Conservation (phyloP, 2,113 vertebrate genomes). For the Aepyceros melampus region DNA sequence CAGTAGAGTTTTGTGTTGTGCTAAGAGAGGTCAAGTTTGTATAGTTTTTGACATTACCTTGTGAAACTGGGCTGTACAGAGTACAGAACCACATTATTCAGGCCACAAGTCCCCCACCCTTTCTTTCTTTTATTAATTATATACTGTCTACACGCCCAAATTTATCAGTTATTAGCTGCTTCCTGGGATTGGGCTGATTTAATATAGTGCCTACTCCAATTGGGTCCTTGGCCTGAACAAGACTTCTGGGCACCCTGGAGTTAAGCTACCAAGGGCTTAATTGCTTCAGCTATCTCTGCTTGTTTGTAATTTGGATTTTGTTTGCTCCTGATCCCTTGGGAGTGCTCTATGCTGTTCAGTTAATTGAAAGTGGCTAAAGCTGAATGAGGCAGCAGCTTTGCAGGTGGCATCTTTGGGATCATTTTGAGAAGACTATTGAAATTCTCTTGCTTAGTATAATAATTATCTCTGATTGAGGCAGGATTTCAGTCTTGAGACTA, state of each 20-base stretch:
- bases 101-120: not conserved
- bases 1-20: not conserved
- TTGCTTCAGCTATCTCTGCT: slow-evolving; percentile 64
- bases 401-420: slow-evolving; percentile 67
- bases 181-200: not conserved
- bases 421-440: slow-evolving; percentile 70
- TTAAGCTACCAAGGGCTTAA: slow-evolving; percentile 56
- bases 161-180: slow-evolving; percentile 37
- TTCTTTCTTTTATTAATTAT: not conserved
- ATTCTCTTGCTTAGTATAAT: slow-evolving; percentile 75
- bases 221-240: slow-evolving; percentile 24
- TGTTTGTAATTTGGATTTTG: slow-evolving; percentile 63
- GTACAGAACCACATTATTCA: not conserved
- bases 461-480: slow-evolving; percentile 75
- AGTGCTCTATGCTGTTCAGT: slow-evolving; percentile 65
- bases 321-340: slow-evolving; percentile 57
- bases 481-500: slow-evolving; percentile 62
- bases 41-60: not conserved
- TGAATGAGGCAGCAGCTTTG: slow-evolving; percentile 49
- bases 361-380: slow-evolving; percentile 79
- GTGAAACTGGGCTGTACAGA: not conserved
- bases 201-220: not conserved
- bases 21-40: slow-evolving; percentile 18
- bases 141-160: slow-evolving; percentile 9
- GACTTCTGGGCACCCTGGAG: slow-evolving; percentile 22